Evolutionary conservation across 2,797 vertebrate species (phyloP), one percentile per base, ranked within the genome.

Genomic region (Peromyscus aztecus): DNA sequence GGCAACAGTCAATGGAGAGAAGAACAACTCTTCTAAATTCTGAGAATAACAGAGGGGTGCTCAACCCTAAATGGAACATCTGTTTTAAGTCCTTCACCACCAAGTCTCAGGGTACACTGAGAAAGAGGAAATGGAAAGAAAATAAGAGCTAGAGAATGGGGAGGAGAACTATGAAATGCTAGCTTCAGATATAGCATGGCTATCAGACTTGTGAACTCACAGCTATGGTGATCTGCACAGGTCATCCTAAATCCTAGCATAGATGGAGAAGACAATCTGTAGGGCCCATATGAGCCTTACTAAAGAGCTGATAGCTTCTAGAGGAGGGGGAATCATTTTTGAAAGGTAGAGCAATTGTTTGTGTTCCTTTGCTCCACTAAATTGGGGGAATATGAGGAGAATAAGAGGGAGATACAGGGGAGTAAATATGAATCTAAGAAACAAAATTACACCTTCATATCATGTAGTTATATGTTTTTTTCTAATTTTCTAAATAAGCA

Each of bases 401-500:
- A n/a, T 52, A n/a, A 34, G 10, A 69, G 11, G 31, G 31, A 63
- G 31, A 31, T 10, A n/a, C 27, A 84, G 46, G 31, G 43, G 6
- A 69, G 11, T 67, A 49, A 11, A 67, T 85, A 49, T 7, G 12
- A 87, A 55, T 55, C 73, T 40, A 29, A 19, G 9, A 88, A 37
- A 19, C 8, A 49, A 86, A 52, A 46, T 49, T 37, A 40, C 27
- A 59, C 27, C 4, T 13, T 89, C 43, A 80, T 8, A 75, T 55
- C 52, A 8, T 63, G 2, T 71, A 59, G 49, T 71, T 81, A 75
- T 85, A 16, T 37, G 29, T 92, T 59, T 92, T 97, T 94, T 59
- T 17, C 81, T 87, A 43, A 1, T 19, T 27, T 40, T 71, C 34
- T 17, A 34, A 43, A 43, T 83, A n/a, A 80, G 37, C n/a, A 23